A percentile compares a stretch with the other conserved stretches of the same genome.
phyloP scores from a whole-genome alignment of 1,140 invertebrate species.

The Arctopsyche grandis region DNA sequence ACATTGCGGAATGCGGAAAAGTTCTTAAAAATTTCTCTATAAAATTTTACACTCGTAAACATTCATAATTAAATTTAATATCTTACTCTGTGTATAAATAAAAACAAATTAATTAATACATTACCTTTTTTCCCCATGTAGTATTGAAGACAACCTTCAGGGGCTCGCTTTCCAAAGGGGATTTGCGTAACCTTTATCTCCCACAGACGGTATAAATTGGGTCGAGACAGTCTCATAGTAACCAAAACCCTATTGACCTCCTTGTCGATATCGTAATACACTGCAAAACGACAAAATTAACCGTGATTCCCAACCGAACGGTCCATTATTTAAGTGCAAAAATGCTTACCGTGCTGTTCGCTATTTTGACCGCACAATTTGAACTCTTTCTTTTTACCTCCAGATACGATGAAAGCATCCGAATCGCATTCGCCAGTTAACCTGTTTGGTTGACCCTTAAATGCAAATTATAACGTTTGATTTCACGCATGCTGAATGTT shows the following conservation, averaged over 20 bases:
- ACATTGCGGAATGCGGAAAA: too few relatives aligned
- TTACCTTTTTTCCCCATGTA: slow-evolving; percentile 68
- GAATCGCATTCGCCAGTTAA: slow-evolving; percentile 81
- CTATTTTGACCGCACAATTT: slow-evolving; percentile 83
- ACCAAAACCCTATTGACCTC: slow-evolving; percentile 66
- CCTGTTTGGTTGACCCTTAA: slow-evolving; percentile 81
- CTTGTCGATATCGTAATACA: slow-evolving; percentile 74
- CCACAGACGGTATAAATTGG: slow-evolving; percentile 75
- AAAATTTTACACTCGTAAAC: too few relatives aligned
- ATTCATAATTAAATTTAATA: too few relatives aligned
- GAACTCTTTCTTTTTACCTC: slow-evolving; percentile 68
- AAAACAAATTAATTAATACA: background rate
- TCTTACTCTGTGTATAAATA: too few relatives aligned
- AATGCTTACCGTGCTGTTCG: slow-evolving; percentile 80
- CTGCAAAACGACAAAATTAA: slow-evolving; percentile 60
- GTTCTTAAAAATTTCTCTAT: too few relatives aligned
- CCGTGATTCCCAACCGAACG: background rate
- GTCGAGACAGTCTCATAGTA: slow-evolving; percentile 68
- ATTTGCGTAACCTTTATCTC: slow-evolving; percentile 78
- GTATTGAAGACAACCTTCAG: slow-evolving; percentile 80
- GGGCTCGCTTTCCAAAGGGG: slow-evolving; percentile 77
- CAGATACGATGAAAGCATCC: slow-evolving; percentile 73
- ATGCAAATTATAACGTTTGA: slow-evolving; percentile 44
- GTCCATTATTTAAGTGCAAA: slow-evolving; percentile 5
- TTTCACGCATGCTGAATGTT: background rate